Evolutionary conservation across 1,140 invertebrate species (phyloP).

Genomic region (Ctenoplectra terminalis): DNA sequence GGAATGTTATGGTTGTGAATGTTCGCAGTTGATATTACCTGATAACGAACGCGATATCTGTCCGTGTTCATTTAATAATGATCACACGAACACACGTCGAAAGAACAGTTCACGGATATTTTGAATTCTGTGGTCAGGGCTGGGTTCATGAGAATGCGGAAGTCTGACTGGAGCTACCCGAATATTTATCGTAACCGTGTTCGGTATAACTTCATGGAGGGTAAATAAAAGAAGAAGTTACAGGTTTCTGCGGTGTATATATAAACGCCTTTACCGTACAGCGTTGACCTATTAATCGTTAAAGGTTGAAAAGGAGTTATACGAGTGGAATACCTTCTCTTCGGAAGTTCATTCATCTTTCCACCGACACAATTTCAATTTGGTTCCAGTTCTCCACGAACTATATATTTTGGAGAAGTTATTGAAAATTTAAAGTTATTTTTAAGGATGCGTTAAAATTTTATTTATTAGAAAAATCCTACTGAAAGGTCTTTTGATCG

Average conservation of each 20-base stretch:
- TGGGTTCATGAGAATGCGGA: conserved; percentile 33
- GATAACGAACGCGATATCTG: background rate
- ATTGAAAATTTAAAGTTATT: too few relatives aligned
- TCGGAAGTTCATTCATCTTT: background rate
- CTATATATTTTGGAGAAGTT: too few relatives aligned
- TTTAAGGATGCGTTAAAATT: too few relatives aligned
- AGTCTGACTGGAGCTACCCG: conserved; percentile 19
- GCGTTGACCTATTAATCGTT: background rate
- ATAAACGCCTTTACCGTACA: conserved; percentile 11
- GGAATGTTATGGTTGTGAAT: too few relatives aligned
- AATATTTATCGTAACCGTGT: conserved; percentile 38
- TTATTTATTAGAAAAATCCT: too few relatives aligned
- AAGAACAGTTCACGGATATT: background rate
- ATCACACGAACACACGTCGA: background rate
- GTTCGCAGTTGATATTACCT: background rate
- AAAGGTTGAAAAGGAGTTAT: background rate
- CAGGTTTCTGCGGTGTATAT: conserved; percentile 7
- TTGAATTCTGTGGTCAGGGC: conserved; percentile 21
- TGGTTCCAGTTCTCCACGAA: too few relatives aligned
- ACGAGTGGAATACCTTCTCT: background rate
- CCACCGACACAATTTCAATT: too few relatives aligned
- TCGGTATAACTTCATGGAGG: background rate
- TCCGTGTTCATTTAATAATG: background rate
- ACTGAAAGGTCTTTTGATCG: too few relatives aligned
- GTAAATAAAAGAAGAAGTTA: conserved; percentile 11